phyloP scores from a whole-genome alignment of 2,888 invertebrate genomes.

The Poecilus cupreus region DNA sequence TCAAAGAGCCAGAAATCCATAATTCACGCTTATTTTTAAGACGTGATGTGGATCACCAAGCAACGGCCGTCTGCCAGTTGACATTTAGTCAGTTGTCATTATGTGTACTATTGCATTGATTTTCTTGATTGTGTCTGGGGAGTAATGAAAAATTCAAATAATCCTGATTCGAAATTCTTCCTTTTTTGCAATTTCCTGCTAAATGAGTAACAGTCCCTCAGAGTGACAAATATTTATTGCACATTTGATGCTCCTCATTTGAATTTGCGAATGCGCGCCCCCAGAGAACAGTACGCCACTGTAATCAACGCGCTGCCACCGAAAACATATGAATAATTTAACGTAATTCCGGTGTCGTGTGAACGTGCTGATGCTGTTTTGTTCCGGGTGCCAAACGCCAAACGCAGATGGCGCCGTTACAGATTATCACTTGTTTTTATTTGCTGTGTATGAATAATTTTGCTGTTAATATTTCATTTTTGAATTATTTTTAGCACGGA shows the following conservation, averaged over 20 bases:
- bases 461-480: conserved; percentile 11
- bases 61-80: no score
- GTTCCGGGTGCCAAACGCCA: conserved; percentile 4
- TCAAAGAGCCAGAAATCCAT: no score
- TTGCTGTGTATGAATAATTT: conserved; percentile 30
- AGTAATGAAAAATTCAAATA: background rate
- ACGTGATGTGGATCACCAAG: no score
- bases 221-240: conserved; percentile 39
- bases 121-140: background rate
- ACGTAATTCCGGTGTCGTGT: conserved; percentile 47
- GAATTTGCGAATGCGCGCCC: conserved; percentile 12
- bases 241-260: conserved; percentile 40
- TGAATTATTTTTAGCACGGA: conserved; percentile 6
- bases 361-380: conserved; percentile 47
- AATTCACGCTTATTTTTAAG: no score
- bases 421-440: conserved; percentile 47
- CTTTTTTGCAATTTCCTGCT: background rate
- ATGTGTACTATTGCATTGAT: no score
- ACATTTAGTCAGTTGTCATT: no score
- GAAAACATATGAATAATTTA: conserved; percentile 51
- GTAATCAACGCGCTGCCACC: conserved; percentile 40
- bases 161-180: background rate
- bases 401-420: conserved; percentile 41
- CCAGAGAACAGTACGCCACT: conserved; percentile 15
- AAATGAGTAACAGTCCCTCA: no score